Evolutionary conservation across 2,113 vertebrate species (phyloP), one percentile per base, ranked within the genome.

Genomic region (Lepidiolamprologus cunningtoni): DNA sequence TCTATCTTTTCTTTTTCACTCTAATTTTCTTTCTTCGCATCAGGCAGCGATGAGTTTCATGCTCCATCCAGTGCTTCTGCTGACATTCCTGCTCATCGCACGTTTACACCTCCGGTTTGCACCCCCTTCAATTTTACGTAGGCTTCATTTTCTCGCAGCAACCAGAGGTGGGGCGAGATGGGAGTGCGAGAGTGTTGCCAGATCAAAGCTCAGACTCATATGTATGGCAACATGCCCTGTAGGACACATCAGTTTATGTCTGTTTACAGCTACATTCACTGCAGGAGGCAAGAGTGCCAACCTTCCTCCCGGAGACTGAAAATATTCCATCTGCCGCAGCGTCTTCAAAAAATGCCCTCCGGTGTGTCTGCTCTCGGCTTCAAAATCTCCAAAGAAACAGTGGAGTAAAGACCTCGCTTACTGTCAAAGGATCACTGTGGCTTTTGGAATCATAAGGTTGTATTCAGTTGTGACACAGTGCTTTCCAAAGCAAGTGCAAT

Each of bases 21-120:
- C 9, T 50, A 80, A 76, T 85, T 89, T 82, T 68, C 73, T 79
- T 76, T 85, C 63, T 45, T 52, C 17, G 10, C 11, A 79, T 90
- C 86, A 82, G 61, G 71, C 86, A 71, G n/a, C 68, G 80, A 83
- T 21, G 68, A 86, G 80, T 83, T 89, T 86, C 50, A 68, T 45
- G 82, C 68, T 81, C 45, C 71, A 31, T 35, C 11, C 71, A 28
- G 3, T 11, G 61, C 91, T 95, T 96, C 91, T 76, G 82, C 89
- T 91, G 87, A 96, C 96, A 96, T 97, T 97, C 96, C 97, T 93
- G 86, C 92, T 95, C 92, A 94, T 94, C 88, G 93, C 80, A 19
- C 90, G 83, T 55, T 94, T 93, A 26, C 89, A 93, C 92, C 95
- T 95, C 88, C 88, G 79, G 71, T 94, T 93, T 86, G 58, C 86